A percentile compares a stretch with the other conserved stretches of the same genome.
These are phyloP conservation scores for Synanthedon andrenaeformis DNA, from an alignment of 2,888 invertebrate species.

Conservation along the genomic window DNA sequence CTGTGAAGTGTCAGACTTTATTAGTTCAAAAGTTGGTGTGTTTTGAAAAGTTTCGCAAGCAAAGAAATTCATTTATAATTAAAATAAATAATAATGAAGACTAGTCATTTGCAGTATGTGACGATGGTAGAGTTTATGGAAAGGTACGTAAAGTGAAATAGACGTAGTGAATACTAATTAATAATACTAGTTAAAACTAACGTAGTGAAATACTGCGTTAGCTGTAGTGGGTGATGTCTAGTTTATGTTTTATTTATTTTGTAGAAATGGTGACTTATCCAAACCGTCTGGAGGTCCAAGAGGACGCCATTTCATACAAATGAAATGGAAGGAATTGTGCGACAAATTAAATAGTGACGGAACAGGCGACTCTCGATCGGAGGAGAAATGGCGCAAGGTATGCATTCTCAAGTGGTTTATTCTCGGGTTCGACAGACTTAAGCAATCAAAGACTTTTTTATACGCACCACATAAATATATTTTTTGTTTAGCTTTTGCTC, in stretches of 20 bases:
- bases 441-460: background rate
- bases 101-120: background rate
- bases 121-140: background rate
- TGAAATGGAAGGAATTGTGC: background rate
- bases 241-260: background rate
- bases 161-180: no score
- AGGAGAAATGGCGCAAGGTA: conserved; percentile 3
- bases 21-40: no score
- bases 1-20: no score
- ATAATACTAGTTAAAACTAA: no score
- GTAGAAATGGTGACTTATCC: background rate
- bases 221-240: background rate
- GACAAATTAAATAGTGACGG: conserved; percentile 2
- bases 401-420: background rate
- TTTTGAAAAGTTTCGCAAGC: no score
- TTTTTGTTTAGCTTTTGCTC: conserved; percentile 1
- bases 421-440: background rate
- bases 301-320: background rate
- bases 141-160: background rate
- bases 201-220: background rate
- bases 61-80: no score
- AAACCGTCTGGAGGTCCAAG: background rate
- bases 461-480: background rate
- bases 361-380: background rate
- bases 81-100: background rate